These are phyloP conservation scores for Drosophila engyochracea DNA, from an alignment of 2,888 invertebrate genomes.

Conservation along the genomic window DNA sequence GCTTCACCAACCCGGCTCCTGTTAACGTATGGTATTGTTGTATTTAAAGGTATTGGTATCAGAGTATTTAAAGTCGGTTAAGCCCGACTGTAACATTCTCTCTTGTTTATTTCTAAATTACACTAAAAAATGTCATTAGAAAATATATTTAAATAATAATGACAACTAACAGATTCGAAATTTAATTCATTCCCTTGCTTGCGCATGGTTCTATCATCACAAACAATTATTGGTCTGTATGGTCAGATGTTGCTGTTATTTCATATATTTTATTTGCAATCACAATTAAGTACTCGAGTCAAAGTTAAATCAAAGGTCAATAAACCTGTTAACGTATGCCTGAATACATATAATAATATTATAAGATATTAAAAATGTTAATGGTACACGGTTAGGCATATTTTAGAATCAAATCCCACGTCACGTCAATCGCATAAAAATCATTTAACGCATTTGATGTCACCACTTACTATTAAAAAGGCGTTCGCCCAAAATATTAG, in stretches of 20 bases:
- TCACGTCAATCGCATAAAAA: constrained; percentile 63
- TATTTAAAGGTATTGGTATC: too few relatives aligned
- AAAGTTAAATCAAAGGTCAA: background rate
- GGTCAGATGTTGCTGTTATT: background rate
- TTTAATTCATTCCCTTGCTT: background rate
- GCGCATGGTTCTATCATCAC: background rate
- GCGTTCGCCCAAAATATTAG: constrained; percentile 24
- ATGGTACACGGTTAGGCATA: too few relatives aligned
- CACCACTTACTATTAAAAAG: constrained; percentile 58
- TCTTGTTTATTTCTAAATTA: too few relatives aligned
- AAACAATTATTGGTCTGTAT: too few relatives aligned
- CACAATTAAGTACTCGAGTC: background rate
- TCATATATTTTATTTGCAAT: background rate
- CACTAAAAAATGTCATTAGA: background rate
- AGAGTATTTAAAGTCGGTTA: too few relatives aligned
- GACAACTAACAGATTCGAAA: background rate
- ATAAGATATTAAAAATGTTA: background rate
- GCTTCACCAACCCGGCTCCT: too few relatives aligned
- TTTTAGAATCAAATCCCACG: background rate
- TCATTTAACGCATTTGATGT: constrained; percentile 54
- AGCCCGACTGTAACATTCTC: too few relatives aligned
- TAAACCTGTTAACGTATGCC: background rate
- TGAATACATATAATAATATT: background rate
- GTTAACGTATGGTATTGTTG: too few relatives aligned
- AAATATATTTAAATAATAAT: background rate